Conservation (phyloP, 2,888 invertebrate genomes). For the Metalampra italica region DNA sequence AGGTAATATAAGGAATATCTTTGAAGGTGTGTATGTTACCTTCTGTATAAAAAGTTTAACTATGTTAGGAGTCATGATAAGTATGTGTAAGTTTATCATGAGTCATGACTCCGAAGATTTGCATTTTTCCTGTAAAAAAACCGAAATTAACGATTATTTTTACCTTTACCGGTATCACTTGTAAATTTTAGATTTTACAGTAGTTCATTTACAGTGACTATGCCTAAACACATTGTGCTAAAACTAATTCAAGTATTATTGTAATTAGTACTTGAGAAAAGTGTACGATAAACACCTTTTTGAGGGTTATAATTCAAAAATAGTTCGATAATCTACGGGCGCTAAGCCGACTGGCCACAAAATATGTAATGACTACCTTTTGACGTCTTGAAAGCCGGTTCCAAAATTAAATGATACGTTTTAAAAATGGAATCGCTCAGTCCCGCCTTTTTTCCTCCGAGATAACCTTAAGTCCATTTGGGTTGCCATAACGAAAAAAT, state of each 20-base stretch:
- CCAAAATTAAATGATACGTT: slow-evolving; percentile 78
- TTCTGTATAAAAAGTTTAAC: too few relatives aligned
- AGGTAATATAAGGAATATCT: slow-evolving; percentile 30
- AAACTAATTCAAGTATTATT: slow-evolving; percentile 20
- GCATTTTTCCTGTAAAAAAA: too few relatives aligned
- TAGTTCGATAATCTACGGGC: slow-evolving; percentile 55
- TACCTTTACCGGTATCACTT: too few relatives aligned
- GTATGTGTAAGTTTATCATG: too few relatives aligned
- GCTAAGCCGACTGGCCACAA: slow-evolving; percentile 67
- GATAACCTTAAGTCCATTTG: slow-evolving; percentile 76
- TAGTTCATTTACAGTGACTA: too few relatives aligned
- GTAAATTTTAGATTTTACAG: too few relatives aligned
- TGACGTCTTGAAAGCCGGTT: slow-evolving; percentile 77
- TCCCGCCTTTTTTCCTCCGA: slow-evolving; percentile 75
- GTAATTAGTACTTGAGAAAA: slow-evolving; percentile 17
- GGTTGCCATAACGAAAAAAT: slow-evolving; percentile 71
- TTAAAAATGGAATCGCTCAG: slow-evolving; percentile 77
- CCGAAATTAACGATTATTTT: too few relatives aligned
- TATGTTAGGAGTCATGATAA: too few relatives aligned
- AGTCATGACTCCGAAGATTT: too few relatives aligned
- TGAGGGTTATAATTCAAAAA: slow-evolving; percentile 46
- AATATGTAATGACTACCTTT: slow-evolving; percentile 77
- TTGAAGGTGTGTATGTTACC: too few relatives aligned
- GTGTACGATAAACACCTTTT: slow-evolving; percentile 4
- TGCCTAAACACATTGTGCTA: too few relatives aligned